phyloP scores from a whole-genome alignment of 2,888 invertebrate species.

The Apocheima hispidaria region DNA sequence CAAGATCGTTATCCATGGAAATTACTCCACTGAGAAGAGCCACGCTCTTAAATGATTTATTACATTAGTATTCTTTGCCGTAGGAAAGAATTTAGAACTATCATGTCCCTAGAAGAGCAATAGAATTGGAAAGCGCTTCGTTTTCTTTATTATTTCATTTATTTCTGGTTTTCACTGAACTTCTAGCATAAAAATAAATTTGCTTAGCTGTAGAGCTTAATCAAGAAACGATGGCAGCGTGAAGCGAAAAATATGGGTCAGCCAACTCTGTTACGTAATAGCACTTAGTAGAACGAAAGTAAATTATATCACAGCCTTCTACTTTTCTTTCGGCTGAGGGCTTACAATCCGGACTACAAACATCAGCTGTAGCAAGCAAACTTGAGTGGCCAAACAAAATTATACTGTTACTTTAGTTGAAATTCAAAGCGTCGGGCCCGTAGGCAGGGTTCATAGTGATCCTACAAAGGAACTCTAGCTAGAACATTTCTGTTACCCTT shows the following conservation, averaged over 20 bases:
- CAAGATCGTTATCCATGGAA: too few relatives aligned
- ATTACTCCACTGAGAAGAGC: too few relatives aligned
- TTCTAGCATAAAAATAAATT: conserved; percentile 2
- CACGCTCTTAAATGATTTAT: too few relatives aligned
- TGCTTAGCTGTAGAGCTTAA: conserved; percentile 7
- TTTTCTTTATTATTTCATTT: neutral
- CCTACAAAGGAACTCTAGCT: neutral
- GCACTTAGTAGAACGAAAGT: conserved; percentile 18
- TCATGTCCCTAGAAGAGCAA: neutral
- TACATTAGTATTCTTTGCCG: too few relatives aligned
- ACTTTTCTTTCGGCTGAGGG: conserved; percentile 25
- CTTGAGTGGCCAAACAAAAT: conserved; percentile 1
- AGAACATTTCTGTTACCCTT: neutral
- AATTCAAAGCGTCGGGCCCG: neutral
- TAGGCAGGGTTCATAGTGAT: neutral
- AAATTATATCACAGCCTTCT: conserved; percentile 13
- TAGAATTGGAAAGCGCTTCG: neutral
- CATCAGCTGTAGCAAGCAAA: conserved; percentile 8
- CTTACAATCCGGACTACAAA: conserved; percentile 24
- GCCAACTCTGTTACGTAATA: conserved; percentile 29
- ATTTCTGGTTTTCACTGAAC: neutral
- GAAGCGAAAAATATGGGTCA: conserved; percentile 28
- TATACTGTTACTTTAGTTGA: neutral
- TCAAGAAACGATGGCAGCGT: conserved; percentile 15
- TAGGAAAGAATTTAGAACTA: neutral